A percentile compares a stretch with the other conserved stretches of the same genome.
Evolutionary conservation across 1,140 invertebrate species (phyloP).

Genomic region (Asbolus verrucosus): DNA sequence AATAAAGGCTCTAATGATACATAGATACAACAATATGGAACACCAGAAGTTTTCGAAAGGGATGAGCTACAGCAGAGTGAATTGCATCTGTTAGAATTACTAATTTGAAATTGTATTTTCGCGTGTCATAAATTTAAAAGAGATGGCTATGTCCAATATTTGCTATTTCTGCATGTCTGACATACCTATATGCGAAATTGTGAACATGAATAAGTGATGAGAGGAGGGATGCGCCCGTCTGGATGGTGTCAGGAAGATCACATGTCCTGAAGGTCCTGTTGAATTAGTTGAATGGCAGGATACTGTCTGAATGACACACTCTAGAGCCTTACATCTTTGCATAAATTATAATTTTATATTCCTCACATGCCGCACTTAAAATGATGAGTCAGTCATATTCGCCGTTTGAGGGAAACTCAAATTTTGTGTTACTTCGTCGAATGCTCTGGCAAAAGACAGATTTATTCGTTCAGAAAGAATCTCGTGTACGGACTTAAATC

Average conservation of each 20-base stretch:
- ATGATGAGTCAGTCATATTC: conserved; percentile 9
- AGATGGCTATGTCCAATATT: too few species aligned
- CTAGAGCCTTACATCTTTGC: conserved; percentile 20
- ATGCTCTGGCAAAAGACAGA: neutral
- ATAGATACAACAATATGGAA: too few species aligned
- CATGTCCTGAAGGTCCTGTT: conserved; percentile 43
- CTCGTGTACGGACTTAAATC: conserved; percentile 18
- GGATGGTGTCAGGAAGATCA: conserved; percentile 32
- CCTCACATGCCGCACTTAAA: conserved; percentile 26
- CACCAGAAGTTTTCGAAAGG: too few species aligned
- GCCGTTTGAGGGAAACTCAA: neutral
- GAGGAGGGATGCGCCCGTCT: conserved; percentile 15
- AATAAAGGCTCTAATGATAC: too few species aligned
- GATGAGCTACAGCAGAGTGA: too few species aligned
- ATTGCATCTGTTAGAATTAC: too few species aligned
- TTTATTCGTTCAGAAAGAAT: conserved; percentile 17
- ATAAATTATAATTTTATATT: conserved; percentile 41
- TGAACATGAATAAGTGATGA: conserved; percentile 29
- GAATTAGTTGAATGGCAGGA: conserved; percentile 41
- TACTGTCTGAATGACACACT: conserved; percentile 38
- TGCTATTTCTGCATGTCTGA: conserved; percentile 21
- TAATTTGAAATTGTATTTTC: too few species aligned
- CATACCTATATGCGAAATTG: conserved; percentile 39
- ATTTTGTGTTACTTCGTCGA: conserved; percentile 20
- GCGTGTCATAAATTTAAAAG: too few species aligned